A percentile compares a stretch with the other conserved stretches of the same genome.
These are phyloP conservation scores for Drosophila multiciliata DNA, from an alignment of 2,888 invertebrate genomes.

Conservation along the genomic window DNA sequence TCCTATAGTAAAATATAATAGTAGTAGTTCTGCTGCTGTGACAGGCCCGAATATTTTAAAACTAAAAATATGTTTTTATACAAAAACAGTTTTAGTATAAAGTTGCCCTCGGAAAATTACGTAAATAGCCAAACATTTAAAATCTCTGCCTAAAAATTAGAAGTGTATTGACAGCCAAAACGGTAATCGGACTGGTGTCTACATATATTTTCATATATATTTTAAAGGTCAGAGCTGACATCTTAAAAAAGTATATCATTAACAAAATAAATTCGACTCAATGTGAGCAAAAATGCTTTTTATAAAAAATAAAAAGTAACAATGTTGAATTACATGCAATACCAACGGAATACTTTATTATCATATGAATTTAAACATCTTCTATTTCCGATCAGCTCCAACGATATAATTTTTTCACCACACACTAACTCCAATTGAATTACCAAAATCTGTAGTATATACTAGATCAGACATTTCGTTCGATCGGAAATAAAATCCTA, in stretches of 20 bases:
- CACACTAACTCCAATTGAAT: not conserved
- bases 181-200: not conserved
- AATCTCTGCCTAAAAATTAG: not conserved
- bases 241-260: not conserved
- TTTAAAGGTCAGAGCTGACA: not conserved
- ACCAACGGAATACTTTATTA: not conserved
- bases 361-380: too few relatives aligned
- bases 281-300: not conserved
- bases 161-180: not conserved
- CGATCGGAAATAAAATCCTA: not conserved
- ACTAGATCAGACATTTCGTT: not conserved
- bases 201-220: not conserved
- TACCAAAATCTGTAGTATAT: not conserved
- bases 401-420: not conserved
- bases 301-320: not conserved
- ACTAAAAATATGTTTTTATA: not conserved
- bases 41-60: not conserved
- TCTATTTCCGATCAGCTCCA: not conserved
- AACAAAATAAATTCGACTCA: not conserved
- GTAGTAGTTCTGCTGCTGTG: not conserved
- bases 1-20: not conserved
- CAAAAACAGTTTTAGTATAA: not conserved
- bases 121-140: not conserved
- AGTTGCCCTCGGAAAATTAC: not conserved
- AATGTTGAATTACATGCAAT: too few relatives aligned